Percentiles rank a stretch among this genome's conserved stretches.
Conservation (phyloP, 2,113 vertebrate genomes). For the Chiloscyllium plagiosum region DNA sequence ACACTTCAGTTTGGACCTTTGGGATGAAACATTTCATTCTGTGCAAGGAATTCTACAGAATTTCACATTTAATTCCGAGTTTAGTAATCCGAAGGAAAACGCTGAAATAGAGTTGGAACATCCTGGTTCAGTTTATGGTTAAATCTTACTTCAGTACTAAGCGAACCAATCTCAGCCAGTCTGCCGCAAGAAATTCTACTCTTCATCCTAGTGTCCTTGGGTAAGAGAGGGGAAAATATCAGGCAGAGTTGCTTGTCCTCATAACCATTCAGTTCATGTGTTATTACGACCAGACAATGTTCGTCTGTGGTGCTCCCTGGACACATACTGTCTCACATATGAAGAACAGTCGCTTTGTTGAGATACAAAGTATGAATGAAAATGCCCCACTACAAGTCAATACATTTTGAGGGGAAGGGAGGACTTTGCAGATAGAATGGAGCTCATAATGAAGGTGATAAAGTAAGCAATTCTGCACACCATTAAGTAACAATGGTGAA, state of each 20-base stretch:
- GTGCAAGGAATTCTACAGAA: not conserved
- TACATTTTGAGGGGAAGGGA: not conserved
- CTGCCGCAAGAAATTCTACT: not conserved
- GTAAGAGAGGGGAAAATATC: not conserved
- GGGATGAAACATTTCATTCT: not conserved
- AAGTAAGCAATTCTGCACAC: not conserved
- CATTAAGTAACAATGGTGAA: not conserved
- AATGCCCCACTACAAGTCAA: not conserved
- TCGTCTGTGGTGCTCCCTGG: not conserved
- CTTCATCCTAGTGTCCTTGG: not conserved
- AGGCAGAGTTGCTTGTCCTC: not conserved
- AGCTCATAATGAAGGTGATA: not conserved
- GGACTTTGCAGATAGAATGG: not conserved
- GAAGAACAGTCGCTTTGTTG: not conserved
- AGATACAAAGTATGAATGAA: not conserved
- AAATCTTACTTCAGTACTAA: not conserved
- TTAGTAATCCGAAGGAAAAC: not conserved
- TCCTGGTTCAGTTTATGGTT: not conserved
- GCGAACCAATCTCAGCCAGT: not conserved
- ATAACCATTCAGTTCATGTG: not conserved
- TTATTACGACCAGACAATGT: not conserved
- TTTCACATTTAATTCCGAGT: not conserved
- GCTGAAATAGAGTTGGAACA: not conserved
- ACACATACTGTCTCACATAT: not conserved
- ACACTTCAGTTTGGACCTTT: not conserved